Evolutionary conservation across 2,888 invertebrate species (phyloP).

Genomic region (Hyposoter dolosus): DNA sequence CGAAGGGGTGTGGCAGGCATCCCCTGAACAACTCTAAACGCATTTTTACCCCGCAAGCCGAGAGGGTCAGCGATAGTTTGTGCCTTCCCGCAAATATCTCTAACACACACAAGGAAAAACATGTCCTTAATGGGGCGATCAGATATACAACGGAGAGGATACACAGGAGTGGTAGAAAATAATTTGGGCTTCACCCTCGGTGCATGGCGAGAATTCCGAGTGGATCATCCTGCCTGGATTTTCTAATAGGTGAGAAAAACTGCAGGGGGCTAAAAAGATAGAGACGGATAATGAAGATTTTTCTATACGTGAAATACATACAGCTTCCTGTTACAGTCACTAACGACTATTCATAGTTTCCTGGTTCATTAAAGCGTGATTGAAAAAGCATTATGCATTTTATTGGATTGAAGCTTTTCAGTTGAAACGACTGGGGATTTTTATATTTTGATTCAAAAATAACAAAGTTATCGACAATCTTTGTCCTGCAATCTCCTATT

Average conservation of each 20-base stretch:
- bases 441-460: too few species aligned
- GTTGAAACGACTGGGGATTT: too few species aligned
- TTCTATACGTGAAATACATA: background rate
- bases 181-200: slow-evolving; percentile 75
- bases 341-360: too few species aligned
- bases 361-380: too few species aligned
- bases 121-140: slow-evolving; percentile 16
- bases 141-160: slow-evolving; percentile 54
- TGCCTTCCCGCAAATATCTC: slow-evolving; percentile 71
- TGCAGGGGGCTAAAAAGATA: slow-evolving; percentile 53
- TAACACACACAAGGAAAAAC: slow-evolving; percentile 27
- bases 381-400: too few species aligned
- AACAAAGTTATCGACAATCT: too few species aligned
- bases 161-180: slow-evolving; percentile 75
- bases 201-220: slow-evolving; percentile 51
- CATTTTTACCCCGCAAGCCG: slow-evolving; percentile 43
- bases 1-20: slow-evolving; percentile 79
- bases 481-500: too few species aligned
- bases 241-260: slow-evolving; percentile 59
- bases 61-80: slow-evolving; percentile 77
- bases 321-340: background rate
- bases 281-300: slow-evolving; percentile 63
- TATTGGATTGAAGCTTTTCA: too few species aligned
- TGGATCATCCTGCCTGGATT: slow-evolving; percentile 47
- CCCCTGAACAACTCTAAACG: slow-evolving; percentile 69